Percentiles rank a stretch among this genome's conserved stretches.
Evolutionary conservation across 1,140 invertebrate species (phyloP).

Genomic region (Drosophila prosaltans): DNA sequence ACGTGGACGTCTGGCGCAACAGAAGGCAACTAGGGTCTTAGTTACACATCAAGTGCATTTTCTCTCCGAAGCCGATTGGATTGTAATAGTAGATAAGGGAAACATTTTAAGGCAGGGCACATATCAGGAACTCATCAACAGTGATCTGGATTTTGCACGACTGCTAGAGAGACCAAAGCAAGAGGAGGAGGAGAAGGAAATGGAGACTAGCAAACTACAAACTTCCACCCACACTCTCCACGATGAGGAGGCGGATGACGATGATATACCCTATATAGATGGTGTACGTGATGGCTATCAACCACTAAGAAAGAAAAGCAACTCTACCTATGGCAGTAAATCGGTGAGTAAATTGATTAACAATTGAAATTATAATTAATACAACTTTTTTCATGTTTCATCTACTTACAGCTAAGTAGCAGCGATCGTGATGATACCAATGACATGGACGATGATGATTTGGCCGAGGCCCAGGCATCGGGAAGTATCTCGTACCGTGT

Average conservation of each 20-base stretch:
- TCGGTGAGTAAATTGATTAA: conserved; percentile 50
- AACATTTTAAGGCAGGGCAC: conserved; percentile 85
- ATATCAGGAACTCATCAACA: conserved; percentile 84
- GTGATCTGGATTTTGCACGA: conserved; percentile 85
- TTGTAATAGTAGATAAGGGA: conserved; percentile 91
- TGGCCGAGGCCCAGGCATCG: conserved; percentile 84
- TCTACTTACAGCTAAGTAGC: conserved; percentile 34
- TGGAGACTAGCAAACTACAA: conserved; percentile 4
- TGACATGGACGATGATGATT: conserved; percentile 77
- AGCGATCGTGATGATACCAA: conserved; percentile 44
- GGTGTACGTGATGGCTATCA: conserved; percentile 70
- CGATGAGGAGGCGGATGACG: conserved; percentile 83
- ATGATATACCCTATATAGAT: conserved; percentile 82
- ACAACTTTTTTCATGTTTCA: not conserved
- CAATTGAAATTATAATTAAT: not conserved
- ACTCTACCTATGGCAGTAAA: conserved; percentile 62
- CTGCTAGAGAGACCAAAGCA: conserved; percentile 83
- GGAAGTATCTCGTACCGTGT: conserved; percentile 86
- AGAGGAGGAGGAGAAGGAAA: conserved; percentile 34
- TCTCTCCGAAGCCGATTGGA: conserved; percentile 88
- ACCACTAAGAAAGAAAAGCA: conserved; percentile 62
- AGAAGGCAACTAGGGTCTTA: conserved; percentile 88
- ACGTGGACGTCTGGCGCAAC: conserved; percentile 84
- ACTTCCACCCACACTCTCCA: conserved; percentile 26
- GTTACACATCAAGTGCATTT: conserved; percentile 94